Conservation (phyloP, 2,888 invertebrate species). For the Matsumyia berberina region DNA sequence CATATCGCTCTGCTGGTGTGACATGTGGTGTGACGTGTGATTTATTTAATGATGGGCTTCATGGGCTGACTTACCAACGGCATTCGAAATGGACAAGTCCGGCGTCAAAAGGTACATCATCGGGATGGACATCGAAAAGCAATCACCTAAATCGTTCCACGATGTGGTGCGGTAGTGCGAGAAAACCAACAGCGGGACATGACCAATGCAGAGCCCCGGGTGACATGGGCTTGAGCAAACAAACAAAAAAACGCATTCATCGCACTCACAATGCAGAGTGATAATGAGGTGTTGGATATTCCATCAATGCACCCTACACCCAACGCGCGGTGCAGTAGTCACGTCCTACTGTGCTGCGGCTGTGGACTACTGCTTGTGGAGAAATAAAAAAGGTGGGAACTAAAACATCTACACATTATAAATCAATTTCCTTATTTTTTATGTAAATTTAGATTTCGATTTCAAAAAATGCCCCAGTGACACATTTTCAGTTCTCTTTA, state of each 20-base stretch:
- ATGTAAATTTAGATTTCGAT: conserved; percentile 75
- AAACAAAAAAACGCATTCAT: conserved; percentile 57
- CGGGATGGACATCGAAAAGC: conserved; percentile 53
- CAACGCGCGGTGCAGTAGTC: conserved; percentile 57
- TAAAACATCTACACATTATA: conserved; percentile 72
- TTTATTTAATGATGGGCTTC: conserved; percentile 32
- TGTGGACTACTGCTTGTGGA: conserved; percentile 36
- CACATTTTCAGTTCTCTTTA: conserved; percentile 58
- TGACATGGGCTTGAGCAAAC: conserved; percentile 29
- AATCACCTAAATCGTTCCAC: conserved; percentile 60
- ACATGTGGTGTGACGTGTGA: conserved; percentile 26
- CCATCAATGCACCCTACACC: conserved; percentile 69
- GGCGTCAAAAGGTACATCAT: conserved; percentile 44
- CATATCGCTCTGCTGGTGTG: conserved; percentile 4
- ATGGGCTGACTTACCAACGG: conserved; percentile 18
- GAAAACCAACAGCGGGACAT: conserved; percentile 45
- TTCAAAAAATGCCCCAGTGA: conserved; percentile 75
- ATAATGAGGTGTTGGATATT: conserved; percentile 70
- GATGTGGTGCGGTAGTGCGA: conserved; percentile 50
- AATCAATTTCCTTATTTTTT: conserved; percentile 75
- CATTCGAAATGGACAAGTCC: conserved; percentile 53
- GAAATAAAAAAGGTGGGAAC: conserved; percentile 70
- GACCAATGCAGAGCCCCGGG: conserved; percentile 53
- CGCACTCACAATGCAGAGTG: conserved; percentile 44
- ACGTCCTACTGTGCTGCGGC: conserved; percentile 46